Conservation (phyloP, 1,140 invertebrate genomes). For the Cardiocondyla obscurior region DNA sequence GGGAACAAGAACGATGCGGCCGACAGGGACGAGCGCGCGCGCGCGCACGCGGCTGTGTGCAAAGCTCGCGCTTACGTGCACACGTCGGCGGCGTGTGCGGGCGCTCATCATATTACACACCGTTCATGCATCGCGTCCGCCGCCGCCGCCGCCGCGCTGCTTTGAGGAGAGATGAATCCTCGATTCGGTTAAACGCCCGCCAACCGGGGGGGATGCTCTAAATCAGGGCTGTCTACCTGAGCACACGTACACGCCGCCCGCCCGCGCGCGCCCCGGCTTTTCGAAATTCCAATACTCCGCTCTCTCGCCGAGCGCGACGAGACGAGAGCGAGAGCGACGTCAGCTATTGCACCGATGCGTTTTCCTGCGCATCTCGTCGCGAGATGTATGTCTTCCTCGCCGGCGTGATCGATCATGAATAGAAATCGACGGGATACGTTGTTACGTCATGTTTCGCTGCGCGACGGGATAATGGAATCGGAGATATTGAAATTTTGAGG, state of each 20-base stretch:
- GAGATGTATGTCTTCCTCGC: constrained; percentile 56
- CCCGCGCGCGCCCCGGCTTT: constrained; percentile 40
- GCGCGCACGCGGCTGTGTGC: not conserved
- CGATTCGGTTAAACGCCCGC: constrained; percentile 71
- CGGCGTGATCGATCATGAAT: constrained; percentile 51
- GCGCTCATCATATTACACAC: constrained; percentile 76
- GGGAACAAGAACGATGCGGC: not conserved
- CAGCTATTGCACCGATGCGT: constrained; percentile 53
- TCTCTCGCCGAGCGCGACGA: not conserved
- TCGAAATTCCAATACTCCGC: constrained; percentile 64
- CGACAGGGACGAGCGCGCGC: not conserved
- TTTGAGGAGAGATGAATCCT: constrained; percentile 70
- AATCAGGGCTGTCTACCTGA: constrained; percentile 67
- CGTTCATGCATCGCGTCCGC: constrained; percentile 70
- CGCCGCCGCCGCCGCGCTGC: constrained; percentile 55
- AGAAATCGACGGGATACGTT: constrained; percentile 50
- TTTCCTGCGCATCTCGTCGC: constrained; percentile 55
- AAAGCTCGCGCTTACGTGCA: not conserved
- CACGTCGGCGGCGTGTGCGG: constrained; percentile 64
- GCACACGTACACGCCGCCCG: not conserved
- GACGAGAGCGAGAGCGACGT: constrained; percentile 1
- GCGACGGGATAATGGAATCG: constrained; percentile 45
- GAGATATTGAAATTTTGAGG: constrained; percentile 26
- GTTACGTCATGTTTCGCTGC: constrained; percentile 41
- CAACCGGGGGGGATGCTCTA: constrained; percentile 66